Percentiles rank a stretch among this genome's conserved stretches.
phyloP scores from a whole-genome alignment of 2,113 vertebrate genomes.

The Furnarius figulus region DNA sequence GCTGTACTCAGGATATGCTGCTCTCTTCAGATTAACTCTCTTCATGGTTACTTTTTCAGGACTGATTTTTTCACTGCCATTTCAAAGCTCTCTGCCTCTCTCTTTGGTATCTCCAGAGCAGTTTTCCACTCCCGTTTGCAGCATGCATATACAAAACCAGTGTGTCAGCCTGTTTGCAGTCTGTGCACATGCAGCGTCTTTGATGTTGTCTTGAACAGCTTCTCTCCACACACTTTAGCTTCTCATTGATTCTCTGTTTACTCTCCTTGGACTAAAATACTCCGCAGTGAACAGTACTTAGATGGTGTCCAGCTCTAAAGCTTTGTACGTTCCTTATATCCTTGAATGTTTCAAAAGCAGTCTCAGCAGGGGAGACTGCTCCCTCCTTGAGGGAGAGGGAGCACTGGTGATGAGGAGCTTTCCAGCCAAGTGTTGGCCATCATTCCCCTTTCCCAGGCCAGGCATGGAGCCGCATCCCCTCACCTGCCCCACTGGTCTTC shows the following conservation, averaged over 20 bases:
- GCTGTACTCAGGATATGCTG: neutral
- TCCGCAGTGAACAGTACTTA: neutral
- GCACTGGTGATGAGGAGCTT: neutral
- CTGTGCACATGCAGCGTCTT: neutral
- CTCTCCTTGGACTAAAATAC: neutral
- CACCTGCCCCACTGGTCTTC: neutral
- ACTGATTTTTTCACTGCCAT: neutral
- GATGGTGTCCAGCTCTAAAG: neutral
- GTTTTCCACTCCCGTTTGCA: neutral
- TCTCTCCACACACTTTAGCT: neutral
- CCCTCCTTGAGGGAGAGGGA: neutral
- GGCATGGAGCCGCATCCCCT: neutral
- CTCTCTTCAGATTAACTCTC: neutral
- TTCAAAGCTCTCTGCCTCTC: neutral
- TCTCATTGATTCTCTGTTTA: neutral
- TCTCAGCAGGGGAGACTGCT: neutral
- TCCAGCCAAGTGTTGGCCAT: neutral
- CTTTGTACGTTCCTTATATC: neutral
- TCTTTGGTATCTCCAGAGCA: neutral
- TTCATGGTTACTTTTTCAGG: neutral
- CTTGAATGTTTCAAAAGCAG: neutral
- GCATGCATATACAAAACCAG: neutral
- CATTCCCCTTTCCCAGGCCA: neutral
- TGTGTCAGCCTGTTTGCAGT: conserved; percentile 4
- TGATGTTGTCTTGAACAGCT: neutral